phyloP scores from a whole-genome alignment of 2,113 vertebrate species.

The Rhadina sibilatrix region DNA sequence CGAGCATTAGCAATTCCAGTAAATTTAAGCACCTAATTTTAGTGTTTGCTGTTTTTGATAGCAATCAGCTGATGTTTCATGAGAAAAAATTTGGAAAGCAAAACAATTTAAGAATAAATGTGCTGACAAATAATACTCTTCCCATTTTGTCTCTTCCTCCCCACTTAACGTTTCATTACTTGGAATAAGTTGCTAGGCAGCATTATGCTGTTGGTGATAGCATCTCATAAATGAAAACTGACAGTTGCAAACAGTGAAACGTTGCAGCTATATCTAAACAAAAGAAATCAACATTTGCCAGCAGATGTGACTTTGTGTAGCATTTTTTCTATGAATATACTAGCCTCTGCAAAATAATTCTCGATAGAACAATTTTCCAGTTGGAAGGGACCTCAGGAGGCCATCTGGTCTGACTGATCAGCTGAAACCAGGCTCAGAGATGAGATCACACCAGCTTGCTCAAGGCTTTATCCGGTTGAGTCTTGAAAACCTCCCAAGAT shows the following conservation, averaged over 20 bases:
- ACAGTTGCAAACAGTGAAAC: not conserved
- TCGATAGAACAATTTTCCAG: not conserved
- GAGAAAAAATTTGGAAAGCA: not conserved
- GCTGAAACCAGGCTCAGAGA: not conserved
- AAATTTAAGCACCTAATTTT: slow-evolving; percentile 31
- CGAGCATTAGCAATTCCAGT: not conserved
- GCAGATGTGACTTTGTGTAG: not conserved
- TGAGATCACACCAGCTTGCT: not conserved
- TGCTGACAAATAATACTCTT: slow-evolving; percentile 1
- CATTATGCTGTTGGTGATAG: not conserved
- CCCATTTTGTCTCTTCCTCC: not conserved
- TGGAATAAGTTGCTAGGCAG: slow-evolving; percentile 37
- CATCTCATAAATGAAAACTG: not conserved
- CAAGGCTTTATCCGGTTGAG: not conserved
- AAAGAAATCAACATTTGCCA: slow-evolving; percentile 7
- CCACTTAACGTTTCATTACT: not conserved
- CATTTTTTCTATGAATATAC: not conserved
- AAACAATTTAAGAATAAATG: not conserved
- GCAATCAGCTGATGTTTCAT: not conserved
- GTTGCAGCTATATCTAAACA: not conserved
- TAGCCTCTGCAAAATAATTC: not conserved
- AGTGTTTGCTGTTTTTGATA: not conserved
- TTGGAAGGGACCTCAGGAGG: not conserved
- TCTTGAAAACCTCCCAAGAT: not conserved
- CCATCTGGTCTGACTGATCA: not conserved